Percentiles rank a stretch among this genome's conserved stretches.
These are phyloP conservation scores for Nematolebias whitei DNA, from an alignment of 2,113 vertebrate genomes.

Conservation along the genomic window DNA sequence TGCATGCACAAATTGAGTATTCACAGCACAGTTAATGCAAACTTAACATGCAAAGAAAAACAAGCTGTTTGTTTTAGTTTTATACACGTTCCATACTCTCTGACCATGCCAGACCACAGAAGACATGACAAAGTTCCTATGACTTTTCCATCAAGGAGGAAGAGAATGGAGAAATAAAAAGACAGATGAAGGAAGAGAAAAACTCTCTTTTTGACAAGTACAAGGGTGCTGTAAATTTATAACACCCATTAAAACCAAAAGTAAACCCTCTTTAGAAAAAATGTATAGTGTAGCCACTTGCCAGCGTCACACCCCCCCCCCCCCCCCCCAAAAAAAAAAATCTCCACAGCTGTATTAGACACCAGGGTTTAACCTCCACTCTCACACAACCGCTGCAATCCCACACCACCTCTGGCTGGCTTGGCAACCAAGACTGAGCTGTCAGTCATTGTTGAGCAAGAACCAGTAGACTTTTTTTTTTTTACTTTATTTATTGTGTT, in stretches of 20 bases:
- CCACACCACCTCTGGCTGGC: conserved; percentile 62
- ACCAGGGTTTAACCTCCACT: conserved; percentile 60
- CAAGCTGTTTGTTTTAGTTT: conserved; percentile 32
- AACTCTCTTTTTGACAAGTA: conserved; percentile 56
- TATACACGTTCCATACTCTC: conserved; percentile 40
- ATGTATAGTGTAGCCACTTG: conserved; percentile 75
- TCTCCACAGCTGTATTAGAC: conserved; percentile 72
- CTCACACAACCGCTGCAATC: conserved; percentile 40
- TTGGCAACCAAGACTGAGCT: conserved; percentile 27
- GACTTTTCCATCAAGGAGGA: conserved; percentile 28
- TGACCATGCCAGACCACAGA: conserved; percentile 55
- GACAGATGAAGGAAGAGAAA: conserved; percentile 31
- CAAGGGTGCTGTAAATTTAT: conserved; percentile 72
- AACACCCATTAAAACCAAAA: conserved; percentile 79
- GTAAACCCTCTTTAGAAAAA: conserved; percentile 79
- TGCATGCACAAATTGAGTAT: conserved; percentile 22
- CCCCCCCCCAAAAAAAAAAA: conserved; percentile 39
- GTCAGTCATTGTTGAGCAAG: conserved; percentile 59
- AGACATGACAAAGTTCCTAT: conserved; percentile 42
- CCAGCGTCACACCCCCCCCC: no score
- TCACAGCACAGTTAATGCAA: neutral
- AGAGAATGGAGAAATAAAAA: conserved; percentile 27
- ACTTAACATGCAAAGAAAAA: no score
- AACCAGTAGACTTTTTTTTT: conserved; percentile 32
- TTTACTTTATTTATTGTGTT: neutral